Base-by-base conservation (phyloP, 53 echinoderm and acorn worm genomes). In the Paelopatides confundens region DNA sequence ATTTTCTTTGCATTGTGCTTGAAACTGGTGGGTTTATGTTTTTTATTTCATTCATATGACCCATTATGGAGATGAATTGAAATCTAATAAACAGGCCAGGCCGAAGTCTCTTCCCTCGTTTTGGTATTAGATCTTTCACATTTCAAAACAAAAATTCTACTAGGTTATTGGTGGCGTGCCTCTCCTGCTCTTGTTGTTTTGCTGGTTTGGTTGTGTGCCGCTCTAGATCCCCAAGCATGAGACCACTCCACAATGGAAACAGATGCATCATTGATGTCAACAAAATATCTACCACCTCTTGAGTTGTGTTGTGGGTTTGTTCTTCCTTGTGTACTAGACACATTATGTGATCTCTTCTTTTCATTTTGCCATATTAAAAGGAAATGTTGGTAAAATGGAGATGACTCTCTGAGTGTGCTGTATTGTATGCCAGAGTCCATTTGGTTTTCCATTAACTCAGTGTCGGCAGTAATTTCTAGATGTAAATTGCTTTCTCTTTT, bases 341-440 rank as follows among this genome's bases (percentile, higher is more conserved):
- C 12, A 23, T 63, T 7, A 11, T 63, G n/a, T n/a, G n/a, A n/a
- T n/a, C n/a, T 29, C 7, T 63, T 29, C 17, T 63, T 63, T 17
- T 4, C 12, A 8, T 63, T 17, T 29, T 63, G 12, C 79, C 50
- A 79, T 24, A 51, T 51, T 0, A 10, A 18, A 15, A 18, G 47
- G 52, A 79, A 47, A 79, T 48, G 50, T 17, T 30, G 79, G 28
- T n/a, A 49, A 49, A 79, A 79, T 49, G 79, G 79, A 13, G 63
- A 63, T 1, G 43, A 43, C 12, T 12, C 12, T 12, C 12, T 43
- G 8, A 43, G 8, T 43, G 43, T 43, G 12, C 43, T 8, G 5
- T 43, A 12, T 43, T 43, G 43, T 8, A 43, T 10, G 43, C 12
- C 43, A 43, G 43, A 12, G 43, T 43, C 43, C 8, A 43, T 8